A percentile compares a stretch with the other conserved stretches of the same genome.
phyloP scores from a whole-genome alignment of 2,797 vertebrate species.

The Microctenopoma stevenorrisi region DNA sequence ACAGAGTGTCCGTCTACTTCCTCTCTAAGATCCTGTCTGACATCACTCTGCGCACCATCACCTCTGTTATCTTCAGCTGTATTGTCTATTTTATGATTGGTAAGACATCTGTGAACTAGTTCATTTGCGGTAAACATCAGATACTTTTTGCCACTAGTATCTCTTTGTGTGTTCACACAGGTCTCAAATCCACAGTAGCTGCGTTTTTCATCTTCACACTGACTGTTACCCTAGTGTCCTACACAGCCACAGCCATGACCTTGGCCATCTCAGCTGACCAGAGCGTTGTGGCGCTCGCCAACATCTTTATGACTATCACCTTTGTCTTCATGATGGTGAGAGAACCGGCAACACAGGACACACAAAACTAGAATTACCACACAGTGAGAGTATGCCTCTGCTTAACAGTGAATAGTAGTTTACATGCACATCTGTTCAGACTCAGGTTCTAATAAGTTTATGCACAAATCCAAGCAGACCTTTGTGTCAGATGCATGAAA shows the following conservation, averaged over 20 bases:
- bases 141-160: background rate
- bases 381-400: too few relatives aligned
- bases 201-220: conserved; percentile 90
- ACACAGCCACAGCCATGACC: conserved; percentile 89
- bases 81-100: conserved; percentile 91
- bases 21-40: conserved; percentile 91
- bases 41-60: conserved; percentile 87
- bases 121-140: background rate
- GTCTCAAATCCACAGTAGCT: conserved; percentile 81
- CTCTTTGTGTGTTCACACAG: conserved; percentile 70
- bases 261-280: conserved; percentile 92
- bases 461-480: too few relatives aligned
- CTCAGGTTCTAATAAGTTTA: too few relatives aligned
- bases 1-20: conserved; percentile 92
- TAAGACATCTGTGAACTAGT: conserved; percentile 42
- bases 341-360: background rate
- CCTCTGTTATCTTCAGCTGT: conserved; percentile 87
- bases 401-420: too few relatives aligned
- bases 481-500: too few relatives aligned
- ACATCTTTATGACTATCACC: conserved; percentile 87
- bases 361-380: too few relatives aligned
- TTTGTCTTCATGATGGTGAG: conserved; percentile 97
- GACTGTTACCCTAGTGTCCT: conserved; percentile 87
- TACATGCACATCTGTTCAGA: too few relatives aligned
- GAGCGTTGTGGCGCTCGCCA: conserved; percentile 87